phyloP scores from a whole-genome alignment of 64 coral and sea anemone genomes.

The Exaiptasia diaphana region DNA sequence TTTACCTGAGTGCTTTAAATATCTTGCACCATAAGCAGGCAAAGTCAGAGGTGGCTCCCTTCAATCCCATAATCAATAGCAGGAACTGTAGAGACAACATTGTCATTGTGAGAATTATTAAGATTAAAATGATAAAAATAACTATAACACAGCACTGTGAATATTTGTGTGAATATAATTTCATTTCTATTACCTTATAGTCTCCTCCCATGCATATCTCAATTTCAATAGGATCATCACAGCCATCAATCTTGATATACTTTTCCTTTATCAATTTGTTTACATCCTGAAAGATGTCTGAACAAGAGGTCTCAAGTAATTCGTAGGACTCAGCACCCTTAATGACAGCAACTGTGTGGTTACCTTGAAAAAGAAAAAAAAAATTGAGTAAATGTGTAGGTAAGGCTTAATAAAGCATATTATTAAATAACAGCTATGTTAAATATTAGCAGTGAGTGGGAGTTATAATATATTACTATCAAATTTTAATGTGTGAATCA shows the following conservation, averaged over 20 bases:
- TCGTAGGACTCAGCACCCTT: constrained; percentile 48
- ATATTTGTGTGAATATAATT: neutral
- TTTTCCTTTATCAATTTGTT: constrained; percentile 6
- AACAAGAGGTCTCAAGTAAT: constrained; percentile 19
- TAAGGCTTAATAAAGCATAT: neutral
- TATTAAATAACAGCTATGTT: neutral
- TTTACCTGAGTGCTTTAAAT: constrained; percentile 31
- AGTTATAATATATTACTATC: too few relatives aligned
- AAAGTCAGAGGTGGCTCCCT: constrained; percentile 13
- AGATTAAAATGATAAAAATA: too few relatives aligned
- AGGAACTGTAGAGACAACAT: constrained; percentile 17
- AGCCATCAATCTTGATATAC: constrained; percentile 25
- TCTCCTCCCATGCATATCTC: constrained; percentile 21
- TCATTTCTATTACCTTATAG: constrained; percentile 6
- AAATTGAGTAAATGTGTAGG: neutral
- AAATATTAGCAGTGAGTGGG: too few relatives aligned
- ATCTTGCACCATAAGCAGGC: constrained; percentile 40
- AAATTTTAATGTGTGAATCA: too few relatives aligned
- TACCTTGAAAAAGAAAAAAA: constrained; percentile 28
- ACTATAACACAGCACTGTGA: neutral
- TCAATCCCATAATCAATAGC: constrained; percentile 36
- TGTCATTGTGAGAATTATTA: neutral
- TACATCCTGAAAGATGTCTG: constrained; percentile 1
- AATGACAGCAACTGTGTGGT: constrained; percentile 66
- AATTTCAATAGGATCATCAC: constrained; percentile 12